phyloP scores from a whole-genome alignment of 2,888 invertebrate genomes.

The Lasioglossum leucozonium region DNA sequence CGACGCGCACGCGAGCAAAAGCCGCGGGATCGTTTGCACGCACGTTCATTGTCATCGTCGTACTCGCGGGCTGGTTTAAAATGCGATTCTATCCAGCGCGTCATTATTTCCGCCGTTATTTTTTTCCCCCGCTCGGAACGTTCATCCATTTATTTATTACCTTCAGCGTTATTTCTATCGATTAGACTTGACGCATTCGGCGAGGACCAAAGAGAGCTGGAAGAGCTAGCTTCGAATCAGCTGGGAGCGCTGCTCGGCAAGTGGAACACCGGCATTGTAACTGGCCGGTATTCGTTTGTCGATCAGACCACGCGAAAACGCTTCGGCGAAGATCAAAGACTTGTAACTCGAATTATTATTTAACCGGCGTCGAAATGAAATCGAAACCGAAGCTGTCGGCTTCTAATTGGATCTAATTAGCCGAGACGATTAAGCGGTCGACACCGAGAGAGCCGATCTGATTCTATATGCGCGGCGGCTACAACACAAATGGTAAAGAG shows the following conservation, averaged over 20 bases:
- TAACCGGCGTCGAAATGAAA: neutral
- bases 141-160: conserved; percentile 1
- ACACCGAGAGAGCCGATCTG: neutral
- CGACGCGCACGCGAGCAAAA: conserved; percentile 40
- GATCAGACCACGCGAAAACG: neutral
- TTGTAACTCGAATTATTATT: neutral
- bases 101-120: neutral
- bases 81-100: neutral
- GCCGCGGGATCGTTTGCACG: conserved; percentile 29
- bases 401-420: neutral
- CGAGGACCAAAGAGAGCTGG: too few relatives aligned
- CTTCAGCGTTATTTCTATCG: neutral
- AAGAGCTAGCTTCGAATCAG: too few relatives aligned
- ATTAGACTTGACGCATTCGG: too few relatives aligned
- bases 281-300: too few relatives aligned
- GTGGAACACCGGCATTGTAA: too few relatives aligned
- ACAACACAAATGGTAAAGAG: neutral
- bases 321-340: neutral
- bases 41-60: neutral
- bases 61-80: neutral
- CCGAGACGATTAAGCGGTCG: neutral
- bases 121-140: neutral
- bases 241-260: too few relatives aligned
- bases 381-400: neutral
- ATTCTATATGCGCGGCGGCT: neutral